Percentiles rank a stretch among this genome's conserved stretches.
Evolutionary conservation across 2,797 vertebrate species (phyloP).

Genomic region (Helostoma temminkii): DNA sequence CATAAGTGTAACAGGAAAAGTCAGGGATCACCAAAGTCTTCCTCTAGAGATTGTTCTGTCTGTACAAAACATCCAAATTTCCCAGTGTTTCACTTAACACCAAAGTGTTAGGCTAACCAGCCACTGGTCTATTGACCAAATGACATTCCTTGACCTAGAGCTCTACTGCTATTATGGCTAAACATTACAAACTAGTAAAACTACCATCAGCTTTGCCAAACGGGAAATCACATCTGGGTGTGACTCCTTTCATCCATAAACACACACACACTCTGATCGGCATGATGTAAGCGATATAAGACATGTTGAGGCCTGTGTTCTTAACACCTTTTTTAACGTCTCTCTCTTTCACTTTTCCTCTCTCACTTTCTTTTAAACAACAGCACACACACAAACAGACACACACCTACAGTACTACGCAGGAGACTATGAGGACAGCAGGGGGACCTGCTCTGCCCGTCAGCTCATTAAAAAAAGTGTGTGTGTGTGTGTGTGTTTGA

Average conservation of each 20-base stretch:
- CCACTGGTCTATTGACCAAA: background rate
- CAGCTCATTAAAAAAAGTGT: constrained; percentile 72
- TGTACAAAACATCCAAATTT: background rate
- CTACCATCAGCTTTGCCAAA: constrained; percentile 33
- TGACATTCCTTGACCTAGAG: background rate
- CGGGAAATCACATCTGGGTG: constrained; percentile 40
- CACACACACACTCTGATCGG: constrained; percentile 34
- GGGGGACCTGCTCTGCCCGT: constrained; percentile 62
- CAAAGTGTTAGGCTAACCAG: background rate
- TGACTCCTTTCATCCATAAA: constrained; percentile 21
- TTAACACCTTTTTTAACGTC: constrained; percentile 55
- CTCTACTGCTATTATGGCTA: background rate
- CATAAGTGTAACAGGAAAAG: background rate
- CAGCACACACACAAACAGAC: constrained; percentile 40
- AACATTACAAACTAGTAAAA: constrained; percentile 25
- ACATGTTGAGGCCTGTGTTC: constrained; percentile 63
- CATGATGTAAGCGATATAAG: constrained; percentile 53
- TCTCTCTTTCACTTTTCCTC: constrained; percentile 28
- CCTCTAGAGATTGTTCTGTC: too few relatives aligned
- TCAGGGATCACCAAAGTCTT: background rate
- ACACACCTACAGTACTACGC: constrained; percentile 27
- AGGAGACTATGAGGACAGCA: constrained; percentile 48
- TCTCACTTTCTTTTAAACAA: constrained; percentile 3
- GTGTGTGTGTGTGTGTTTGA: constrained; percentile 9
- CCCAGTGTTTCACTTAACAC: background rate